phyloP scores from a whole-genome alignment of 2,113 vertebrate species.

The Labrus mixtus region DNA sequence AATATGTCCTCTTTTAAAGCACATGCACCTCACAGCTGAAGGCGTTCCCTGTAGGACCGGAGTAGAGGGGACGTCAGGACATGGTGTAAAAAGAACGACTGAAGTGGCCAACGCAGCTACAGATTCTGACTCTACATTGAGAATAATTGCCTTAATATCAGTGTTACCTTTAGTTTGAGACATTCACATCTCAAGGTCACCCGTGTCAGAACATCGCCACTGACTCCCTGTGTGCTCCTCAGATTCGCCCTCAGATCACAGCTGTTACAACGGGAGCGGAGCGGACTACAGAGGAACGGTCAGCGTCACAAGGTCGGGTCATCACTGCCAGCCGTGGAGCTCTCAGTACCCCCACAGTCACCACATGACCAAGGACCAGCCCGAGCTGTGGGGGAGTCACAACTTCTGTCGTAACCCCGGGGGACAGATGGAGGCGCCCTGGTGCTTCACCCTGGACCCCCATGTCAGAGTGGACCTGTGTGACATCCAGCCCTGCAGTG shows the following conservation, averaged over 20 bases:
- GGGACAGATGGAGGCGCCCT: conserved; percentile 94
- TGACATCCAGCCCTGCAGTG: conserved; percentile 94
- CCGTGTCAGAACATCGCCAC: neutral
- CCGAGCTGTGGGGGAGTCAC: conserved; percentile 92
- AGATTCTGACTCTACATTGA: no score
- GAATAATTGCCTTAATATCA: no score
- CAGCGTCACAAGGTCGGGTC: conserved; percentile 91
- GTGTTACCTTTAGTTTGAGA: no score
- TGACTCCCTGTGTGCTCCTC: conserved; percentile 53
- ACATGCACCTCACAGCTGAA: no score
- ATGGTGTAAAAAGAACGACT: no score
- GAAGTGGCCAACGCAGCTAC: no score
- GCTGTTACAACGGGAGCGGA: conserved; percentile 95
- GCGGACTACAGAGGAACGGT: conserved; percentile 90
- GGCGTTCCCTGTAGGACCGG: no score
- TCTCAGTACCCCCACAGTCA: conserved; percentile 93
- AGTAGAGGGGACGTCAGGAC: no score
- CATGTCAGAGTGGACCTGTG: conserved; percentile 93
- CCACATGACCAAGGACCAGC: conserved; percentile 88
- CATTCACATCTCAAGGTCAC: no score
- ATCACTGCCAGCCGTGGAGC: conserved; percentile 93
- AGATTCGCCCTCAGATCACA: conserved; percentile 87
- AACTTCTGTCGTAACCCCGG: conserved; percentile 96
- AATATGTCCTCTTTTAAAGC: no score
- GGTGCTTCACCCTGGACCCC: conserved; percentile 97